These are phyloP conservation scores for Gymnorhina tibicen DNA, from an alignment of 2,113 vertebrate genomes.

Conservation along the genomic window DNA sequence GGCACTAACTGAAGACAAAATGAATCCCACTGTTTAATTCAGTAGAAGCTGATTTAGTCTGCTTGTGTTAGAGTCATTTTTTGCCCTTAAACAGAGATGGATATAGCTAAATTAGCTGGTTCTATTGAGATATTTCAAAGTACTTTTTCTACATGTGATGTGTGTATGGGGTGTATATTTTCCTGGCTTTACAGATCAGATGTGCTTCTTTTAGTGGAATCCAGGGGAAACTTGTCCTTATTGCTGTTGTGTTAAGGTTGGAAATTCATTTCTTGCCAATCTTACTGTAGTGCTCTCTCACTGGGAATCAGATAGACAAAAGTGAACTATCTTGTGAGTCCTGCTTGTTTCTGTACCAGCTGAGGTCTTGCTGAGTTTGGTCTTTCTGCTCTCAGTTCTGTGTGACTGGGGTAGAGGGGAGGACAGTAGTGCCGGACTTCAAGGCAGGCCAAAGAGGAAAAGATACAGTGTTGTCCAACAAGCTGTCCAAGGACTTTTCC, in stretches of 20 bases:
- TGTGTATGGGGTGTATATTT: background rate
- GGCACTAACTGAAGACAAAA: background rate
- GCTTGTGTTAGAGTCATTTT: background rate
- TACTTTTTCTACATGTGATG: background rate
- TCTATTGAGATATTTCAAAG: background rate
- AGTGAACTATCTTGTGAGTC: background rate
- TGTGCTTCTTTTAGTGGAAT: background rate
- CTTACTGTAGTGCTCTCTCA: background rate
- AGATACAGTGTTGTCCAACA: background rate
- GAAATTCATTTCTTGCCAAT: background rate
- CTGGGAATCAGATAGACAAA: background rate
- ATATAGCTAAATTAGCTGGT: background rate
- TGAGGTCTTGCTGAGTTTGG: background rate
- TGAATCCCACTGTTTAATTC: background rate
- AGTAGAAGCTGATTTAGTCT: background rate
- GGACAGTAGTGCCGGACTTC: background rate
- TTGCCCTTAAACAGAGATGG: background rate
- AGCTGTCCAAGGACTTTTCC: background rate
- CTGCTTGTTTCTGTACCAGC: background rate
- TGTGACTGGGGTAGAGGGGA: background rate
- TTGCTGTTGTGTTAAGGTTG: background rate
- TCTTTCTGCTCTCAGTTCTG: background rate
- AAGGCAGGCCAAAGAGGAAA: background rate
- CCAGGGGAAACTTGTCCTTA: background rate
- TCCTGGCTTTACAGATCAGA: background rate